These are phyloP conservation scores for Archocentrus centrarchus DNA, from an alignment of 2,113 vertebrate genomes.

Conservation along the genomic window DNA sequence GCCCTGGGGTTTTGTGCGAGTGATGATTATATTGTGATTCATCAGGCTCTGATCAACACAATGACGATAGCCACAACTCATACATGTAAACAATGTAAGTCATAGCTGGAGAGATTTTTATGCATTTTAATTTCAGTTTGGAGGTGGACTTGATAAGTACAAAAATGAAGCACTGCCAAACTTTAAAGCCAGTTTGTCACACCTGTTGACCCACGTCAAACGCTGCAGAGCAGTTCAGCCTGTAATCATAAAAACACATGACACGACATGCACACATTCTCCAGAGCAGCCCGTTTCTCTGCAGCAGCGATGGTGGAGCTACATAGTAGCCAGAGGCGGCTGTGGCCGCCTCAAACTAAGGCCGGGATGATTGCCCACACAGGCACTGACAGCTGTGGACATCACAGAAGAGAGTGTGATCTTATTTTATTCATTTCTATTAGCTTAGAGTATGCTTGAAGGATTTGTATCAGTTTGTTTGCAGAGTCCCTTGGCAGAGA, in stretches of 20 bases:
- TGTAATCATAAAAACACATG: neutral
- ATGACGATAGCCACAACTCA: neutral
- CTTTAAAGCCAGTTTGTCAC: neutral
- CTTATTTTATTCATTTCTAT: neutral
- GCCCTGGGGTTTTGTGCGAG: neutral
- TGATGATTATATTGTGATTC: fast-evolving
- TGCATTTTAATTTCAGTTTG: neutral
- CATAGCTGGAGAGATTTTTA: fast-evolving
- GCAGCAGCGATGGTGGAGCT: neutral
- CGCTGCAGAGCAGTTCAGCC: neutral
- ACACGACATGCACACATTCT: neutral
- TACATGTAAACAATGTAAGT: neutral
- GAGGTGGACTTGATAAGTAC: neutral
- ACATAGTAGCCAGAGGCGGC: fast-evolving
- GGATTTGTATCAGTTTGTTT: neutral
- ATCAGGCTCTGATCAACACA: neutral
- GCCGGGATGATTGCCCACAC: fast-evolving
- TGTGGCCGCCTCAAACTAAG: fast-evolving
- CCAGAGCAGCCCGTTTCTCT: neutral
- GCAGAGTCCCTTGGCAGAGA: neutral
- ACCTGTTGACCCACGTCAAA: neutral
- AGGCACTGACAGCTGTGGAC: fast-evolving
- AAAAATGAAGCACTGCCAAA: neutral
- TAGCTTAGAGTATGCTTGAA: neutral
- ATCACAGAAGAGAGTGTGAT: neutral